Percentiles rank a stretch among this genome's conserved stretches.
These are phyloP conservation scores for Phaetusa simplex DNA, from an alignment of 2,113 vertebrate genomes.

Conservation along the genomic window DNA sequence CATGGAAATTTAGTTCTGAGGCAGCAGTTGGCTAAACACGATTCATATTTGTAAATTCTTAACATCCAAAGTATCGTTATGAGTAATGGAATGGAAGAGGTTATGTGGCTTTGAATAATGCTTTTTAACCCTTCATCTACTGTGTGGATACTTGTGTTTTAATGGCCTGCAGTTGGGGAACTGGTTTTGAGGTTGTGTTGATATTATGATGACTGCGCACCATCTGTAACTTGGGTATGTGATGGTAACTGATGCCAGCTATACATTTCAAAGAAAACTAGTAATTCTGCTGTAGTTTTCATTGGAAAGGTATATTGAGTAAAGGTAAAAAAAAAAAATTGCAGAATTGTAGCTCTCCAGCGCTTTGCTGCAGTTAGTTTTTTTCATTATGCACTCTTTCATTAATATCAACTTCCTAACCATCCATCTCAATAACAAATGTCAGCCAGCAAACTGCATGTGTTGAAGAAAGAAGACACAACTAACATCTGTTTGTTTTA, in stretches of 20 bases:
- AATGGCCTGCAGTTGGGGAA: neutral
- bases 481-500: neutral
- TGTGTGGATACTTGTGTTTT: neutral
- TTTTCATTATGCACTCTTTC: neutral
- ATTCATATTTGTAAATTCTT: neutral
- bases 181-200: neutral
- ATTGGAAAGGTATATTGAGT: neutral
- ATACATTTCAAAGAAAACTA: neutral
- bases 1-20: neutral
- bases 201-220: fast-evolving
- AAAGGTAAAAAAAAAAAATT: neutral
- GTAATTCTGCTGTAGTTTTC: neutral
- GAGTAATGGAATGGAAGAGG: neutral
- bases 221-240: neutral
- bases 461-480: neutral
- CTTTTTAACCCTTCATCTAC: neutral
- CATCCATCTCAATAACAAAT: neutral
- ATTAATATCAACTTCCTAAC: neutral
- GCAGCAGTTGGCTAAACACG: neutral
- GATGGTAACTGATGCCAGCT: neutral
- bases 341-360: neutral
- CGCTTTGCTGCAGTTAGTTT: neutral
- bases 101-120: neutral
- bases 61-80: neutral
- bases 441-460: neutral